A percentile compares a stretch with the other conserved stretches of the same genome.
These are phyloP conservation scores for Myodes glareolus DNA, from an alignment of 2,113 vertebrate genomes.

Conservation along the genomic window DNA sequence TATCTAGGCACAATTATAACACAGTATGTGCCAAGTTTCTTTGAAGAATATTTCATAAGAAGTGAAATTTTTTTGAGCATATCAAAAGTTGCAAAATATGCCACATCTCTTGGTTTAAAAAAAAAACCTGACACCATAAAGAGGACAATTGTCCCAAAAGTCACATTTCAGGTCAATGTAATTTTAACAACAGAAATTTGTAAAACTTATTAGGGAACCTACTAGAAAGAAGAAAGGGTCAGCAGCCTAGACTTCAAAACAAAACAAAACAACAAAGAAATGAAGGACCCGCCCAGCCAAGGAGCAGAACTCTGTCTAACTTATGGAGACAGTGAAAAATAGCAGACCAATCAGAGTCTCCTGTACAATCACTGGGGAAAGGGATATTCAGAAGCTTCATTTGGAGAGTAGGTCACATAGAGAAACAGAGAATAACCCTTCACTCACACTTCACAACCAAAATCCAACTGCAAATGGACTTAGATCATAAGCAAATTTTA, in stretches of 20 bases:
- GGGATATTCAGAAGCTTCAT: not conserved
- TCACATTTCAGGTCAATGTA: not conserved
- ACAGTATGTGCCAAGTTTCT: not conserved
- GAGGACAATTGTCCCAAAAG: not conserved
- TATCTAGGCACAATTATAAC: not conserved
- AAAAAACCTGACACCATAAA: not conserved
- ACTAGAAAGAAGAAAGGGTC: not conserved
- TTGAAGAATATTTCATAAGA: not conserved
- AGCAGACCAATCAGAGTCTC: not conserved
- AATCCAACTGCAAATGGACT: not conserved
- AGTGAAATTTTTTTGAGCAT: not conserved
- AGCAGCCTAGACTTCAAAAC: not conserved
- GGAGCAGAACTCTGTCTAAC: not conserved
- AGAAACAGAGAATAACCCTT: not conserved
- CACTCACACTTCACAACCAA: conserved; percentile 21
- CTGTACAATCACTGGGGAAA: not conserved
- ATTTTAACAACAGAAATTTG: not conserved
- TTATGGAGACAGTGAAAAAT: not conserved
- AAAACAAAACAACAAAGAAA: not conserved
- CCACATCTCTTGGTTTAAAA: not conserved
- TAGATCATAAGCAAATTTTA: not conserved
- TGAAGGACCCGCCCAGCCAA: not conserved
- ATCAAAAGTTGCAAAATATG: not conserved
- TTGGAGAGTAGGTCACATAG: not conserved
- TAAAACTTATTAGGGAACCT: not conserved